These are phyloP conservation scores for Augochlorella aurata DNA, from an alignment of 2,888 invertebrate species.

Conservation along the genomic window DNA sequence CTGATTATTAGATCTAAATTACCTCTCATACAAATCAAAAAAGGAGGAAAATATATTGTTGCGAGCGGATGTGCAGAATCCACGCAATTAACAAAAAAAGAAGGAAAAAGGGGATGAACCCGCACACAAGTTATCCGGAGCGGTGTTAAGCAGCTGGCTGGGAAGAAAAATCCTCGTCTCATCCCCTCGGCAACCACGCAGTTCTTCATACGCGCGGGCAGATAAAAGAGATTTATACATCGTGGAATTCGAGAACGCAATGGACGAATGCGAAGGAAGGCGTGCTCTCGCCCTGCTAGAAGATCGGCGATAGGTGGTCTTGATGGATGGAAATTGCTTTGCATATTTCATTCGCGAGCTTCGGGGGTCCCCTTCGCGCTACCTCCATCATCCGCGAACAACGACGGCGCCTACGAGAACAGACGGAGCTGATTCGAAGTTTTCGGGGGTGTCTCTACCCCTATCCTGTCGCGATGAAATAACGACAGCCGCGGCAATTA, in stretches of 20 bases:
- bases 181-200: conserved; percentile 30
- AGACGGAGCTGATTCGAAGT: conserved; percentile 17
- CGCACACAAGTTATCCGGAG: not conserved
- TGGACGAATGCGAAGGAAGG: conserved; percentile 36
- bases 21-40: no score
- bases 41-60: not conserved
- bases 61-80: not conserved
- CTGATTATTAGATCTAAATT: no score
- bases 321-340: conserved; percentile 67
- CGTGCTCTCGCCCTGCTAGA: conserved; percentile 31
- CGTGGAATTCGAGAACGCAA: conserved; percentile 51
- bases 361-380: conserved; percentile 5
- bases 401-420: conserved; percentile 17
- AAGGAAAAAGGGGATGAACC: not conserved
- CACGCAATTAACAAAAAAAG: not conserved
- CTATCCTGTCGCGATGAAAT: not conserved
- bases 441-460: not conserved
- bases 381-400: conserved; percentile 27
- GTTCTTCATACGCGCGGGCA: conserved; percentile 45
- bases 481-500: not conserved
- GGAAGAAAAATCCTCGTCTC: conserved; percentile 12
- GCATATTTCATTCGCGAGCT: conserved; percentile 60
- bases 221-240: conserved; percentile 65
- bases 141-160: conserved; percentile 15
- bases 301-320: conserved; percentile 59